A percentile compares a stretch with the other conserved stretches of the same genome.
phyloP scores from a whole-genome alignment of 92 coral and sea anemone genomes.

The Nematostella vectensis region DNA sequence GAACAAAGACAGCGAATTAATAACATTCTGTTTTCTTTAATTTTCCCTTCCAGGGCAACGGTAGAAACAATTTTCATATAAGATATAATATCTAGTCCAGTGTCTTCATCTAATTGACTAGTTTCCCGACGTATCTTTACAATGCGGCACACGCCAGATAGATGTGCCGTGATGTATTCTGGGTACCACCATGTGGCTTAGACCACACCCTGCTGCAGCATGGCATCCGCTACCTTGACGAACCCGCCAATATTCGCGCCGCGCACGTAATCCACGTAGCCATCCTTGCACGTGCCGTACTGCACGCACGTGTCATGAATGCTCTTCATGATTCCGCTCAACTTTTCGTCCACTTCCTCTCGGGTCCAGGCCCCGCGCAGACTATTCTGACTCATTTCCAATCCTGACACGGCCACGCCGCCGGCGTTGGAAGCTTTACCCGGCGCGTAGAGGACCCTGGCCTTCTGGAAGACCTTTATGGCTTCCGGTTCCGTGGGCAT shows the following conservation, averaged over 20 bases:
- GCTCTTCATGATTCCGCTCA: slow-evolving; percentile 47
- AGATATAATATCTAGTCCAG: no score
- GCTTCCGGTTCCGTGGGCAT: slow-evolving; percentile 83
- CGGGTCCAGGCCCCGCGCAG: slow-evolving; percentile 66
- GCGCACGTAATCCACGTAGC: slow-evolving; percentile 73
- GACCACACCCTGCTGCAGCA: slow-evolving; percentile 71
- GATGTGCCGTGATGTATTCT: no score
- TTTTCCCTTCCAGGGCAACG: no score
- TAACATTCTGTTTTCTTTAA: no score
- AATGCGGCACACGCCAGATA: no score
- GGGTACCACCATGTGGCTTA: slow-evolving; percentile 12
- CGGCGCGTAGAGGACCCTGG: slow-evolving; percentile 59
- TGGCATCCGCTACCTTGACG: slow-evolving; percentile 76
- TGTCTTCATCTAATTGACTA: no score
- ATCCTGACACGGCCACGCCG: slow-evolving; percentile 83
- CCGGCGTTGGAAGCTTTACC: slow-evolving; percentile 88
- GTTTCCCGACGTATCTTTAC: no score
- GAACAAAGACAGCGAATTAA: no score
- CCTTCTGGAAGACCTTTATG: slow-evolving; percentile 54
- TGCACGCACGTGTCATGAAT: slow-evolving; percentile 54
- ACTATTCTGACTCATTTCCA: slow-evolving; percentile 91
- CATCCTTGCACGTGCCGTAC: slow-evolving; percentile 47
- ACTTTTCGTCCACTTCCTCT: slow-evolving; percentile 61
- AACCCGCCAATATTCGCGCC: slow-evolving; percentile 88
- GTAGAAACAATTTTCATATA: no score